Percentiles rank a stretch among this genome's conserved stretches.
These are phyloP conservation scores for Drosophila triauraria DNA, from an alignment of 1,140 invertebrate genomes.

Conservation along the genomic window DNA sequence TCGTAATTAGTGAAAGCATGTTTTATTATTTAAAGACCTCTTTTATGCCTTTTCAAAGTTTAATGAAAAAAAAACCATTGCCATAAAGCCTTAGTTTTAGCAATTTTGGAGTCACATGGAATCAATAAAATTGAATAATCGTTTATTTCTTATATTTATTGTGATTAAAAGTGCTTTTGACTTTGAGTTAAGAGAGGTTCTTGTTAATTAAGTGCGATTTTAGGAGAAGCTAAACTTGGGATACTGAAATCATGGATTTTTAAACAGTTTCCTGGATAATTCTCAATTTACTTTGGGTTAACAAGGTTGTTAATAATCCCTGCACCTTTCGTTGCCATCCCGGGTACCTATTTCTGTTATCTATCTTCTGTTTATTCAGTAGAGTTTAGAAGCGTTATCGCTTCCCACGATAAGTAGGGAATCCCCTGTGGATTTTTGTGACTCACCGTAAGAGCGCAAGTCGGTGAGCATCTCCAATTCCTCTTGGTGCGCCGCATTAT, in stretches of 20 bases:
- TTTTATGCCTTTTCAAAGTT: background rate
- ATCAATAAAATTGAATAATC: no score
- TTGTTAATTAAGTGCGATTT: no score
- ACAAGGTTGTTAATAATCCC: no score
- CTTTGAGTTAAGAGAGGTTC: no score
- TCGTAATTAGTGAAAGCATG: background rate
- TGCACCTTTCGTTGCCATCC: background rate
- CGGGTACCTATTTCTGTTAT: background rate
- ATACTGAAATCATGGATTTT: background rate
- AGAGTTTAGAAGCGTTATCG: background rate
- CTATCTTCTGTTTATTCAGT: background rate
- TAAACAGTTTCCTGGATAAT: background rate
- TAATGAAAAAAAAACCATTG: background rate
- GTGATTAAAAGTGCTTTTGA: no score
- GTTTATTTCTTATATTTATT: no score
- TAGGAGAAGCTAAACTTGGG: no score
- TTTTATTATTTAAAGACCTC: background rate
- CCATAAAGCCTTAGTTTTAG: background rate
- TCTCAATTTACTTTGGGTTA: no score
- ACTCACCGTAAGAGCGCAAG: constrained; percentile 73
- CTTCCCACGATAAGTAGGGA: background rate
- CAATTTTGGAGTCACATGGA: background rate
- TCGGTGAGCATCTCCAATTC: constrained; percentile 70
- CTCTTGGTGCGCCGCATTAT: constrained; percentile 66
- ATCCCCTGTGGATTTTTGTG: background rate